phyloP scores from a whole-genome alignment of 2,797 vertebrate genomes.

The Buceros bicornis region DNA sequence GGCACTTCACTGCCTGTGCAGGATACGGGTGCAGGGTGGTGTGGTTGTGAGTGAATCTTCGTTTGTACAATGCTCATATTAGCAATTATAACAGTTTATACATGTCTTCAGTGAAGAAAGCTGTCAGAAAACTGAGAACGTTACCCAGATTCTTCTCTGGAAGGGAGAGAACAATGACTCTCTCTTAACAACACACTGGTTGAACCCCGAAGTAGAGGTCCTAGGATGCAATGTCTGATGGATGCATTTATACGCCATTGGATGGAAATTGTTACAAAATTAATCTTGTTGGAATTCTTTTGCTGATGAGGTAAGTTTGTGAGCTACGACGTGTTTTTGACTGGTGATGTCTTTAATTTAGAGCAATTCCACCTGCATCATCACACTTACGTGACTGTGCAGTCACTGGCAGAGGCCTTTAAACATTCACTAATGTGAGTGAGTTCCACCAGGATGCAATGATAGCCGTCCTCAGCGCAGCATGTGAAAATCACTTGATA shows the following conservation, averaged over 20 bases:
- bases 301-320: constrained; percentile 47
- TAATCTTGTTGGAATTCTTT: constrained; percentile 45
- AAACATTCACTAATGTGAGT: neutral
- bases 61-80: neutral
- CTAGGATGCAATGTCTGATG: constrained; percentile 37
- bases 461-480: neutral
- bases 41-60: neutral
- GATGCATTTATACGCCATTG: constrained; percentile 1
- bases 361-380: constrained; percentile 2
- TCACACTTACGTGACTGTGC: constrained; percentile 1
- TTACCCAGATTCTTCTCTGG: neutral
- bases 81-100: neutral
- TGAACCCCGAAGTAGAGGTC: neutral
- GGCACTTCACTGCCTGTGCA: neutral
- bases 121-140: neutral
- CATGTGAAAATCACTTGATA: neutral
- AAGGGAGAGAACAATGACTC: neutral
- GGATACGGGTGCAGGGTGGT: neutral
- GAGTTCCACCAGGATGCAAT: neutral
- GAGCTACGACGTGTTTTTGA: constrained; percentile 10
- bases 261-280: constrained; percentile 62
- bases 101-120: neutral
- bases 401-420: neutral
- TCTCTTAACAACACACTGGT: neutral
- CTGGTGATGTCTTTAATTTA: constrained; percentile 18